Base-by-base conservation (phyloP, 1,140 invertebrate genomes). In the Lanistes nyassanus region DNA sequence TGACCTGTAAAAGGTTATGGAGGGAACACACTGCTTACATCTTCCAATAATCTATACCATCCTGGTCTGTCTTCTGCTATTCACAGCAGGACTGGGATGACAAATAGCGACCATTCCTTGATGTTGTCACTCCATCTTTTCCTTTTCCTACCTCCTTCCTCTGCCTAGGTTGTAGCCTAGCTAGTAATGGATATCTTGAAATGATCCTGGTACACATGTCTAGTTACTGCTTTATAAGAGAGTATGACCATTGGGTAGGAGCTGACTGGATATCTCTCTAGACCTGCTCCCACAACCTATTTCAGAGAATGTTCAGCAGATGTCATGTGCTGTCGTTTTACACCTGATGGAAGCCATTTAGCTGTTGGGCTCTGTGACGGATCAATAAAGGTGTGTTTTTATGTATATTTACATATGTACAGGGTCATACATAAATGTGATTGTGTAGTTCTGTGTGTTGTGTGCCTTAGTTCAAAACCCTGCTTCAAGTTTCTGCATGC, bases 251-350 rank as follows among this genome's bases (percentile, higher is more conserved):
- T n/a, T n/a, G n/a, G n/a, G n/a, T n/a, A n/a, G n/a, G n/a, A n/a
- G n/a, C n/a, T n/a, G n/a, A n/a, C n/a, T n/a, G n/a, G n/a, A n/a
- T n/a, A n/a, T n/a, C n/a, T n/a, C n/a, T n/a, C n/a, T n/a, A n/a
- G n/a, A n/a, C n/a, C n/a, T n/a, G n/a, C n/a, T n/a, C n/a, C n/a
- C n/a, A n/a, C n/a, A n/a, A n/a, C n/a, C n/a, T n/a, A 56, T 80
- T 77, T 6, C 75, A 86, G 85, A 74, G 84, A 86, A 66, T 81
- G 81, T 74, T 55, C 73, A 3, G 51, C 70, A 56, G 86, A 85
- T 73, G 80, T 87, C 3, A 83, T 87, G 81, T 87, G 85, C 67
- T 84, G 83, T 76, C 80, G 80, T 29, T 87, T 85, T 73, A 80
- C 67, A 76, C 67, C 72, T 31, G 81, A 84, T 76, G 86, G 85